phyloP scores from a whole-genome alignment of 2,797 vertebrate genomes.

The Percopsis omiscomaycus region DNA sequence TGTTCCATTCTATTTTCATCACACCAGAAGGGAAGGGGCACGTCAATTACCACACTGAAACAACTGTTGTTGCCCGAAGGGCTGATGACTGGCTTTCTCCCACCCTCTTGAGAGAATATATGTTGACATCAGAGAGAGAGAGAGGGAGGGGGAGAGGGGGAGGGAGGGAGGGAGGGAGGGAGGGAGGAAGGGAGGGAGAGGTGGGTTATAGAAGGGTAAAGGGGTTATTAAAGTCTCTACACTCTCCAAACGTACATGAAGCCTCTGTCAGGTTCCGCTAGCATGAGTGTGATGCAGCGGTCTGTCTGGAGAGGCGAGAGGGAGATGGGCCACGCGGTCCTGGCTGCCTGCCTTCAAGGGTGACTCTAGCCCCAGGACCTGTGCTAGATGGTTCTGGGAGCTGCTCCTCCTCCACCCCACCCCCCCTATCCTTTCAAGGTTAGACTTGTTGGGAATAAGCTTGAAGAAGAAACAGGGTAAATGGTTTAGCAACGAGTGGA shows the following conservation, averaged over 20 bases:
- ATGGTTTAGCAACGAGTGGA: background rate
- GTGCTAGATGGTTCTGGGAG: constrained; percentile 5
- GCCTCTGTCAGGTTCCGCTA: constrained; percentile 19
- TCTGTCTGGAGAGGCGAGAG: constrained; percentile 15
- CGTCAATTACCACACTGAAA: constrained; percentile 52
- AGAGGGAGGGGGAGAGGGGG: background rate
- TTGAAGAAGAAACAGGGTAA: constrained; percentile 2
- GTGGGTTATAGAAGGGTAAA: background rate
- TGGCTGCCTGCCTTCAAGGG: constrained; percentile 9
- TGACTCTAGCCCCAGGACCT: constrained; percentile 13
- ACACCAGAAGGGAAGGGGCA: constrained; percentile 13
- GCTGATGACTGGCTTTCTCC: constrained; percentile 29
- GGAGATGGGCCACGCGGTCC: constrained; percentile 24
- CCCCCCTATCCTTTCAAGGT: constrained; percentile 16
- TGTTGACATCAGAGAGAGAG: constrained; percentile 39
- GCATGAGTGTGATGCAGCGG: constrained; percentile 19
- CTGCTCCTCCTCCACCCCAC: no score
- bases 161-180: constrained; percentile 1
- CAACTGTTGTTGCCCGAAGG: constrained; percentile 40
- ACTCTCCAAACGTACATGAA: constrained; percentile 1
- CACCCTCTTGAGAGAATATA: constrained; percentile 36
- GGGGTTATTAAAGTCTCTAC: constrained; percentile 3
- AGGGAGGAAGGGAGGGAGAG: background rate
- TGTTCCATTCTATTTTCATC: constrained; percentile 31
- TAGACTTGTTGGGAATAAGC: constrained; percentile 1